These are phyloP conservation scores for Drosophila nikananu DNA, from an alignment of 1,140 invertebrate genomes.

Conservation along the genomic window DNA sequence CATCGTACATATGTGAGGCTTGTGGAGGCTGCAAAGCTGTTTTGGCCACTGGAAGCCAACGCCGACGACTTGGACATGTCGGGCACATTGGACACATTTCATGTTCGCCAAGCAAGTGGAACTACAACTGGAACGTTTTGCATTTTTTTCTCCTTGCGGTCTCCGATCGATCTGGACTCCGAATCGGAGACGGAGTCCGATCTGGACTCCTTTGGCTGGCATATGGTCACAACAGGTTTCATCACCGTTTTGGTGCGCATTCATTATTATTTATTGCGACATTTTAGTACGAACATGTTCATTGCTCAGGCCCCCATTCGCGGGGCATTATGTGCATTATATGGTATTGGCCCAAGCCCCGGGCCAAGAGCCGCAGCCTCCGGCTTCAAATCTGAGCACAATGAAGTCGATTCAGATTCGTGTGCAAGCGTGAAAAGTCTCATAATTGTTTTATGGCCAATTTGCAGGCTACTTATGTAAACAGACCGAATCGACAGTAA, in stretches of 20 bases:
- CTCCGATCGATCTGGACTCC: constrained; percentile 60
- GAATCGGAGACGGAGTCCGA: constrained; percentile 10
- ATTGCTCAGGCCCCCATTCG: constrained; percentile 47
- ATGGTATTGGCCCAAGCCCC: constrained; percentile 35
- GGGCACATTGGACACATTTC: constrained; percentile 60
- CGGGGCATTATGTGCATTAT: constrained; percentile 44
- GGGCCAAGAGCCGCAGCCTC: constrained; percentile 22
- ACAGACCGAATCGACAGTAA: constrained; percentile 59
- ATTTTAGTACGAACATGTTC: constrained; percentile 66
- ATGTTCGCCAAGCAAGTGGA: constrained; percentile 53
- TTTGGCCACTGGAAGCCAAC: constrained; percentile 18
- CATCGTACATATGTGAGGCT: constrained; percentile 6
- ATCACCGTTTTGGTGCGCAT: constrained; percentile 70
- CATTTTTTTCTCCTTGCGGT: constrained; percentile 41
- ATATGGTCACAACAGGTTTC: constrained; percentile 80
- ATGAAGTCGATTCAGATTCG: constrained; percentile 44
- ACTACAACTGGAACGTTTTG: constrained; percentile 61
- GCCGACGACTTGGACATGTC: constrained; percentile 17
- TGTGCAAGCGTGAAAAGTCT: constrained; percentile 71
- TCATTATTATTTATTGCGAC: constrained; percentile 81
- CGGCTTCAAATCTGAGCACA: constrained; percentile 32
- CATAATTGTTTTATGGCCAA: constrained; percentile 71
- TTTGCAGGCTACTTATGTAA: constrained; percentile 74
- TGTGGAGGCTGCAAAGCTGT: constrained; percentile 15
- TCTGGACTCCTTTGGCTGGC: constrained; percentile 43